Base-by-base conservation (phyloP, 2,888 invertebrate genomes). In the Lithophane socia region DNA sequence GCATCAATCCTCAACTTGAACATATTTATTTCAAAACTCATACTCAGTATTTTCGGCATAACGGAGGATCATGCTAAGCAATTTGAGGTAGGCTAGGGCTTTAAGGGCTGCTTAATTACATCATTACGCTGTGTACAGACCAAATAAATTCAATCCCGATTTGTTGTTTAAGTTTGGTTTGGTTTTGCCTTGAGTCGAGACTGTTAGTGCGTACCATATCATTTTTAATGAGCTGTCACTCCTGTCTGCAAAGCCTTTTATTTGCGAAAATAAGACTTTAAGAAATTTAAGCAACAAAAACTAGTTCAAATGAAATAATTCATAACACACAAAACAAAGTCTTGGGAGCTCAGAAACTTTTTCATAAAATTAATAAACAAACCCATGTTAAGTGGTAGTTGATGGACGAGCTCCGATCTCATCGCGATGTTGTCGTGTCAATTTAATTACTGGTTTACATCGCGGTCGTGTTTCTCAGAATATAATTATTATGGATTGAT, bases 361-460 rank as follows among this genome's bases (percentile, higher is more conserved):
- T 61, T 47, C 16, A 44, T 29, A 21, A 69, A 76, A 72, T 66
- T 0, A 61, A 73, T 75, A 71, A 47, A 58, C 65, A 61, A 69
- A 69, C 69, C 10, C 9, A 70, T 77, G 49, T 24, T 9, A 58
- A 81, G 13, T 56, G 54, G 3, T 64, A 16, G n/a, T 29, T 29
- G 1, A 13, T 56, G 49, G 13, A 24, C 49, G 44, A 56, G 8
- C 2, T 21, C 13, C 10, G 77, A 66, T 69, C n/a, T 21, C 21
- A 12, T 67, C n/a, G 2, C 21, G 21, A 37, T 49, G 16, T 49
- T 37, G 21, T 52, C 52, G 21, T 52, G 29, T 52, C 37, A 37
- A n/a, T 79, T 67, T 56, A 70, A 66, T 79, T 60, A 68, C 16
- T 18, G 21, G 44, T 44, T 54, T 37, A 49, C 42, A 65, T 52